Percentiles rank a stretch among this genome's conserved stretches.
Evolutionary conservation across 2,888 invertebrate genomes (phyloP).

Genomic region (Hofmannophila pseudospretella): DNA sequence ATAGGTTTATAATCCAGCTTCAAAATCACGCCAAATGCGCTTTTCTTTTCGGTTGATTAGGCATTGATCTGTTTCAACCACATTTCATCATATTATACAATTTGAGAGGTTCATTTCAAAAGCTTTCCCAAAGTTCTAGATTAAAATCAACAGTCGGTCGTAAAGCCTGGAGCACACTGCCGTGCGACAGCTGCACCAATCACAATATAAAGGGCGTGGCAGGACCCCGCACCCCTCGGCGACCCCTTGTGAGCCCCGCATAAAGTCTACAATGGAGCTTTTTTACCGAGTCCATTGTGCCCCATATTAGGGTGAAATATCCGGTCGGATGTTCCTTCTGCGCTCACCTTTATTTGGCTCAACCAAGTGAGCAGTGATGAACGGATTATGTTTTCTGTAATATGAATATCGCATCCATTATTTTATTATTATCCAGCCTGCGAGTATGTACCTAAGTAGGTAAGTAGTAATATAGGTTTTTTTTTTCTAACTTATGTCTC

Average conservation of each 20-base stretch:
- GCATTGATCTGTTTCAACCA: too few species aligned
- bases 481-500: too few species aligned
- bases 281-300: constrained; percentile 68
- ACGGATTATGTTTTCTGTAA: constrained; percentile 47
- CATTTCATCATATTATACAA: too few species aligned
- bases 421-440: too few species aligned
- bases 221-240: constrained; percentile 37
- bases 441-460: too few species aligned
- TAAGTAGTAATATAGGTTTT: too few species aligned
- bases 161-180: constrained; percentile 50
- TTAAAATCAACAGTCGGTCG: constrained; percentile 26
- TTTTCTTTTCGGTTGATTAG: too few species aligned
- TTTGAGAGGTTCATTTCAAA: too few species aligned
- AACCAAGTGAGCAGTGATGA: constrained; percentile 60
- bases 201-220: constrained; percentile 73
- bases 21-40: too few species aligned
- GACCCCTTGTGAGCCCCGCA: constrained; percentile 59
- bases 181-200: constrained; percentile 73
- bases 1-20: too few species aligned
- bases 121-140: not conserved
- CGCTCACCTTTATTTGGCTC: constrained; percentile 63
- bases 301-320: constrained; percentile 72
- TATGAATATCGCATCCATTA: too few species aligned
- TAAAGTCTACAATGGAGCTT: constrained; percentile 71
- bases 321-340: constrained; percentile 72